Evolutionary conservation across 2,888 invertebrate species (phyloP), one percentile per base, ranked within the genome.

Genomic region (Linnaemya vulpina): DNA sequence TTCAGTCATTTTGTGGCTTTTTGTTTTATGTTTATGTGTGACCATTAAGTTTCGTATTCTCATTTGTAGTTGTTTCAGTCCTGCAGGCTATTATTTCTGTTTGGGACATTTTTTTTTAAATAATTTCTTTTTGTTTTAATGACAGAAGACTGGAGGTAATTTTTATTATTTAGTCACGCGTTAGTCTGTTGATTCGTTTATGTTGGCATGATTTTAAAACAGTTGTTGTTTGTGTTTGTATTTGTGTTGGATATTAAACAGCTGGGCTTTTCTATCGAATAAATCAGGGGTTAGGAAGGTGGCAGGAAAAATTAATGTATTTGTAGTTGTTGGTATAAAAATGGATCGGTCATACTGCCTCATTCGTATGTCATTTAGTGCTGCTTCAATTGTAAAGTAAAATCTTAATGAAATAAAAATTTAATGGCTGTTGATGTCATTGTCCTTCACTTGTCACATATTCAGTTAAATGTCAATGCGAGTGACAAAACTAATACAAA

Each of bases 191-290:
- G 80, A 76, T 74, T 68, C 68, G 43, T 60, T 58, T 71, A 46
- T 51, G 63, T 58, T 63, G 40, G 87, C 88, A 89, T 91, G 88
- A 89, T 89, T 90, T 89, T 87, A 87, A 88, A 88, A 88, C 89
- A 91, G 89, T 58, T 67, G 30, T 81, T 84, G 86, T 87, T 46
- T 17, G 15, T n/a, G n/a, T n/a, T n/a, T n/a, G n/a, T n/a, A n/a
- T 68, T 58, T 15, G 5, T 49, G 22, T 11, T 46, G 51, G 11
- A 20, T 62, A 46, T 80, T 86, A 76, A 87, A 78, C 91, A 91
- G 90, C 88, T 90, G 90, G 84, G 88, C 77, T 81, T 84, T 86
- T 76, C 20, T 51, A 7, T 55, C 43, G n/a, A 68, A 53, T 1
- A 35, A 1, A n/a, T 51, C 63, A 53, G 20, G 62, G 9, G 30